Percentiles rank a stretch among this genome's conserved stretches.
Evolutionary conservation across 2,888 invertebrate genomes (phyloP).

Genomic region (Platycnemis pennipes): DNA sequence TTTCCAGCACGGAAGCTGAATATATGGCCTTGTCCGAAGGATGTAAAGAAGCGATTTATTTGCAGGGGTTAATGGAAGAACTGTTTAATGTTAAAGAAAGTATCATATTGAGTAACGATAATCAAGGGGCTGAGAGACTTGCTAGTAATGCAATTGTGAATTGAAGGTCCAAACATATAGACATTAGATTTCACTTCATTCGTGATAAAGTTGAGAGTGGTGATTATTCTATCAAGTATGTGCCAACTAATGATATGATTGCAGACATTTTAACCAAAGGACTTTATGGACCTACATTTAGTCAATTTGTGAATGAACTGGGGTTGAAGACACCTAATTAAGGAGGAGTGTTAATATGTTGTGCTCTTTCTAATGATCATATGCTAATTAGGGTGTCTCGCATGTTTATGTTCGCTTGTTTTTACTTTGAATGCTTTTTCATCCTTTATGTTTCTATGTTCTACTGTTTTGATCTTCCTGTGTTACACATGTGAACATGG

Average conservation of each 20-base stretch:
- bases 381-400: too few relatives aligned
- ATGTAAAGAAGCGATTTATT: background rate
- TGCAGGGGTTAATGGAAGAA: background rate
- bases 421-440: background rate
- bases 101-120: background rate
- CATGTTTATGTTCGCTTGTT: too few relatives aligned
- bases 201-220: background rate
- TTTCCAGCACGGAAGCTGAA: slow-evolving; percentile 55
- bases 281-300: background rate
- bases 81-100: background rate
- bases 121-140: background rate
- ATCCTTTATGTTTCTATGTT: background rate
- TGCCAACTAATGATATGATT: background rate
- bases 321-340: background rate
- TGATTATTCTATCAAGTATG: background rate
- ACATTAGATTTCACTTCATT: background rate
- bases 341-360: too few relatives aligned
- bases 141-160: background rate
- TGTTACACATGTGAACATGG: too few relatives aligned
- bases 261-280: background rate
- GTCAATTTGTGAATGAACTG: background rate
- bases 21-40: background rate
- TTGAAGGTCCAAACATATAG: background rate
- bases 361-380: too few relatives aligned
- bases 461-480: background rate